Base-by-base conservation (phyloP, 2,888 invertebrate genomes). In the Cataglyphis cursor region DNA sequence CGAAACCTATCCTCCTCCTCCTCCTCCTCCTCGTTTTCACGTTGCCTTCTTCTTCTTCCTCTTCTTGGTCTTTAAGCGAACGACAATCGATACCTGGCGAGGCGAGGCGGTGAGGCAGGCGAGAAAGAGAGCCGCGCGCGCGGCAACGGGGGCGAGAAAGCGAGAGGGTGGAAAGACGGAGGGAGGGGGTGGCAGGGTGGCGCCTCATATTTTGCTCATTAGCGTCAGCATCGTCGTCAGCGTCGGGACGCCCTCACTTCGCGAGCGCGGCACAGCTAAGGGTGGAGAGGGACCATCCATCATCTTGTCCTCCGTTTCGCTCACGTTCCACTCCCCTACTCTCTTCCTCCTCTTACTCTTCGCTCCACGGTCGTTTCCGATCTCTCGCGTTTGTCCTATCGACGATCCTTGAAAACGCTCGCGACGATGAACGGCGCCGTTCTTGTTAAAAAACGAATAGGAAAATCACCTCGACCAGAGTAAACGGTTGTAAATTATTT, bases 121-220 rank as follows among this genome's bases (percentile, higher is more conserved):
- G 85, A 76, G 82, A 85, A 76, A 72, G 83, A 81, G 70, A 70
- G 54, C 24, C 44, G 80, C 51, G 81, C 38, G 74, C 38, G 76
- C 73, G 83, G 62, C 59, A 72, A 28, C 38, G 41, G 31, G 59
- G 24, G 57, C 62, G 68, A 74, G 86, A 81, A 85, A 83, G 83
- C 65, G 62, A 83, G 81, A 82, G 85, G 80, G 54, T 66, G 83
- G 81, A 76, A 81, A 80, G 73, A 78, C 65, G 85, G 78, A 85
- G 61, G 84, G 84, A 68, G 85, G 73, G 74, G 70, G 87, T 83
- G 82, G 88, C 85, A 90, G 92, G 91, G 91, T 93, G 93, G 93
- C 93, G 94, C 94, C 94, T 94, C 94, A 94, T 94, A 94, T 94
- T 94, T 94, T 94, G 94, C 94, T 94, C 94, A 94, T 94, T 95